Base-by-base conservation (phyloP, 1,140 invertebrate species). In the Arctopsyche grandis region DNA sequence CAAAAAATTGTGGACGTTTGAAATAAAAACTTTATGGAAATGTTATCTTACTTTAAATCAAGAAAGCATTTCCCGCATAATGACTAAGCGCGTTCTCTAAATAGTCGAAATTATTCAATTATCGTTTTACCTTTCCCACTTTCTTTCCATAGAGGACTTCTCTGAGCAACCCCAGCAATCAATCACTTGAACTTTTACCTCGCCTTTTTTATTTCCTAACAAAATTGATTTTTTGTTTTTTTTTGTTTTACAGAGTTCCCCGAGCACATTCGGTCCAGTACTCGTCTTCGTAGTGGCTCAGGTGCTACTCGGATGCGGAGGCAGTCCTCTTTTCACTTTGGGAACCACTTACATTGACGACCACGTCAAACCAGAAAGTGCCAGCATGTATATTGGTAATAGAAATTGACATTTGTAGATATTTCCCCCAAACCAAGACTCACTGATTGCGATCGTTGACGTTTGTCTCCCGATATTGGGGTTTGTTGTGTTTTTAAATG, bases 331-430 rank as follows among this genome's bases (percentile, higher is more conserved):
- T 4, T 95, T 96, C 83, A 96, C 95, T 0, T 90, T 97, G 29
- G 95, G 95, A 81, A 96, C 95, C 76, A 96, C 95, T 38, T 97
- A 96, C 85, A 92, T 97, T 69, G 96, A 97, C 85, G 96, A 97
- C 87, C 95, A 96, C 85, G 95, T 97, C 21, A 91, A 93, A 79
- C 90, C 93, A 5, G 94, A 95, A 84, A 94, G 93, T 84, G 93
- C 94, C 80, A 95, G 93, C 83, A 91, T 96, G 86, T 95, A 95
- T 88, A 96, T 96, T 77, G 94, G 94, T 91, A 87, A 89, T 85
- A 76, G 21, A 21, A 5, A 74, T 21, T 44, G 3, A 12, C 26
- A 69, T 69, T 16, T 38, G 5, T n/a, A 26, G 0, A 26, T 10
- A 10, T 69, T 69, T 21, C 1, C 14, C 14, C 46, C n/a, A 9